A percentile compares a stretch with the other conserved stretches of the same genome.
Conservation (phyloP, 2,113 vertebrate genomes). For the Pavo muticus region DNA sequence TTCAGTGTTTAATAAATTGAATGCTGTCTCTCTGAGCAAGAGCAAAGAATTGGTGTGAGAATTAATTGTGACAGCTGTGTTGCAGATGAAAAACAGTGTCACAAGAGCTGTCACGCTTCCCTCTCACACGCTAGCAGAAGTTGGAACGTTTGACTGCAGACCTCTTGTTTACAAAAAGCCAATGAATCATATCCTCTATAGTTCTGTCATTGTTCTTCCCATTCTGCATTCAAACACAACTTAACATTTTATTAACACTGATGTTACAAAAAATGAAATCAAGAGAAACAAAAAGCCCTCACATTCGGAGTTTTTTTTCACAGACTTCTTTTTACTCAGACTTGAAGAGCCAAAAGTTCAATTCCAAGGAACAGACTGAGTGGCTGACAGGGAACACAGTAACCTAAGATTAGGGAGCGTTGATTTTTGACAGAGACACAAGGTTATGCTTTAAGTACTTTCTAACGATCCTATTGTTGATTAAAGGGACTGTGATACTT, state of each 20-base stretch:
- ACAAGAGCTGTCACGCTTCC: not conserved
- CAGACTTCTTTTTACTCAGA: not conserved
- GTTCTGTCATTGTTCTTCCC: not conserved
- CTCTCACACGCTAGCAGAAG: not conserved
- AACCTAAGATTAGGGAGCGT: not conserved
- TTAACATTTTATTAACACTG: not conserved
- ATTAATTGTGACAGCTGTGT: slow-evolving; percentile 50
- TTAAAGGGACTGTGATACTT: not conserved
- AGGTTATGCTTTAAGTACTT: not conserved
- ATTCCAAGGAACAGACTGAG: not conserved
- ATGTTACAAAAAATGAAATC: not conserved
- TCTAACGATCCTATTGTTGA: not conserved
- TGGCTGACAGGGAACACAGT: not conserved
- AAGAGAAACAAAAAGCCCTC: not conserved
- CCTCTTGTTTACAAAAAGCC: slow-evolving; percentile 43
- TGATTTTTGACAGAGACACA: not conserved
- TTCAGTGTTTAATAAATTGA: slow-evolving; percentile 5
- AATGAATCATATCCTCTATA: not conserved
- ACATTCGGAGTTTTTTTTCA: not conserved
- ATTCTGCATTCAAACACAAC: not conserved
- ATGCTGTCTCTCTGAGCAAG: not conserved
- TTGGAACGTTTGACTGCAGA: slow-evolving; percentile 15
- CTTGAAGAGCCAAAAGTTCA: not conserved
- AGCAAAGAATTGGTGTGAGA: not conserved
- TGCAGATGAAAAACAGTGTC: slow-evolving; percentile 43